phyloP scores from a whole-genome alignment of 2,797 vertebrate genomes.

The Rhinichthys osculus region DNA sequence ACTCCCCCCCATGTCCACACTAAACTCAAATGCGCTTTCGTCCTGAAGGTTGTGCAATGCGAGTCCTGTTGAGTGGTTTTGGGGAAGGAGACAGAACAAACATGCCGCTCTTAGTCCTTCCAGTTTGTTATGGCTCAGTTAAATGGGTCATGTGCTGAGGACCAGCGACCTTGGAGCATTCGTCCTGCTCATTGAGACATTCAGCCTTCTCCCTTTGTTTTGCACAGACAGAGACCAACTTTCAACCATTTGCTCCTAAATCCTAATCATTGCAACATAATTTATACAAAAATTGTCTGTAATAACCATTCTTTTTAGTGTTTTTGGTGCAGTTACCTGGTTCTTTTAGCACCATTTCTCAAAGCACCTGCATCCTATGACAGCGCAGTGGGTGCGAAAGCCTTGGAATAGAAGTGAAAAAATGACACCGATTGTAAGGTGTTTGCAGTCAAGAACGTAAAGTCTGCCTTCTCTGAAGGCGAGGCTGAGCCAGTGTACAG shows the following conservation, averaged over 20 bases:
- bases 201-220: slow-evolving; percentile 47
- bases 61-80: slow-evolving; percentile 41
- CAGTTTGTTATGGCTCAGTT: slow-evolving; percentile 62
- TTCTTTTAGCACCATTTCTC: slow-evolving; percentile 36
- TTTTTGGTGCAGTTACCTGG: slow-evolving; percentile 14
- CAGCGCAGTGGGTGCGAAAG: slow-evolving; percentile 28
- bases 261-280: slow-evolving; percentile 16
- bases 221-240: slow-evolving; percentile 34
- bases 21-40: slow-evolving; percentile 5
- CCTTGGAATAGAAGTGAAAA: slow-evolving; percentile 51
- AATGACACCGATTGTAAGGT: slow-evolving; percentile 49
- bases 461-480: slow-evolving; percentile 56
- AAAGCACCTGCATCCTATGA: slow-evolving; percentile 45
- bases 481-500: slow-evolving; percentile 55
- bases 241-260: slow-evolving; percentile 21
- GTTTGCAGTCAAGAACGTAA: slow-evolving; percentile 46
- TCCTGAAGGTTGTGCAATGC: slow-evolving; percentile 45
- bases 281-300: slow-evolving; percentile 38
- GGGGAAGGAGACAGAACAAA: slow-evolving; percentile 18
- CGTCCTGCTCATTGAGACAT: slow-evolving; percentile 70
- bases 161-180: slow-evolving; percentile 77
- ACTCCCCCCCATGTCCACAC: background rate
- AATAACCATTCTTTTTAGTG: slow-evolving; percentile 37
- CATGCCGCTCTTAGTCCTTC: slow-evolving; percentile 49
- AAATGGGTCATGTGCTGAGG: slow-evolving; percentile 77